Percentiles rank a stretch among this genome's conserved stretches.
Evolutionary conservation across 2,113 vertebrate species (phyloP).

Genomic region (Siniperca knerii): DNA sequence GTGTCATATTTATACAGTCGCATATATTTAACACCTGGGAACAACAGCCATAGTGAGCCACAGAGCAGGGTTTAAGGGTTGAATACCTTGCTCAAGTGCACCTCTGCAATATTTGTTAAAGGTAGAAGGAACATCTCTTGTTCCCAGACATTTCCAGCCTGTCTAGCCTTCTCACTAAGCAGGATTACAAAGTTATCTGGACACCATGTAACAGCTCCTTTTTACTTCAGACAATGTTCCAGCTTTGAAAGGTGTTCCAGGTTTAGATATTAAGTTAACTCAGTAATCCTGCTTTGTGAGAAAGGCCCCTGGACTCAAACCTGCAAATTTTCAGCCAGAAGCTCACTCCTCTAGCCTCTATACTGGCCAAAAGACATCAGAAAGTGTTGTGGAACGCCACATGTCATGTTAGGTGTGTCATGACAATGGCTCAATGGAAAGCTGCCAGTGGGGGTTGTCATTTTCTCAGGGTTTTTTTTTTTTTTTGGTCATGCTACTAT

Average conservation of each 20-base stretch:
- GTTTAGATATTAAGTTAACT: constrained; percentile 41
- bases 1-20: neutral
- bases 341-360: neutral
- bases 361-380: neutral
- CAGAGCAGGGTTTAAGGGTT: neutral
- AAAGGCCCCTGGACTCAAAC: constrained; percentile 15
- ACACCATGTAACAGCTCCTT: constrained; percentile 10
- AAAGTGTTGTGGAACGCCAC: neutral
- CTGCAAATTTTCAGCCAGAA: neutral
- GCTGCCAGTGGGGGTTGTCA: neutral
- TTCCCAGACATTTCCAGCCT: constrained; percentile 16
- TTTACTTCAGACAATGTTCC: constrained; percentile 10
- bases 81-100: constrained; percentile 2
- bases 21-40: neutral
- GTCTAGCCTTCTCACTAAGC: constrained; percentile 11
- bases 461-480: neutral
- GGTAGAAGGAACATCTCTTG: neutral
- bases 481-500: neutral
- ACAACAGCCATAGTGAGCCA: neutral
- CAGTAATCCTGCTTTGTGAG: constrained; percentile 28
- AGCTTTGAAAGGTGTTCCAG: constrained; percentile 37
- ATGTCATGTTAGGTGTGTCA: neutral
- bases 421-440: neutral
- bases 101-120: neutral
- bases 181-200: constrained; percentile 35